A percentile compares a stretch with the other conserved stretches of the same genome.
phyloP scores from a whole-genome alignment of 2,797 vertebrate genomes.

The Choloepus didactylus region DNA sequence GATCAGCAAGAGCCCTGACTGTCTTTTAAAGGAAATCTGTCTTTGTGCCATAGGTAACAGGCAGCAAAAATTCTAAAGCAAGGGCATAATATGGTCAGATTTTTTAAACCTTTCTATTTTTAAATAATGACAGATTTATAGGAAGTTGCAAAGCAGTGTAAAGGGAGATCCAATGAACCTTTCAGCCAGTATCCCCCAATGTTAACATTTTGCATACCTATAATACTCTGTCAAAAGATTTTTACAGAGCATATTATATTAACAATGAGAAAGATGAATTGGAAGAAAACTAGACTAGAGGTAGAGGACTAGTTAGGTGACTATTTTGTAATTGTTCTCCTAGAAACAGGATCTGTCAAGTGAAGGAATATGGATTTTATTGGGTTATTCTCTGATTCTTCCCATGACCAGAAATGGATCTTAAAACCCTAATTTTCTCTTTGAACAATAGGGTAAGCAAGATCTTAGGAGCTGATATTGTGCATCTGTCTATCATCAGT shows the following conservation, averaged over 20 bases:
- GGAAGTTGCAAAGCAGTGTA: neutral
- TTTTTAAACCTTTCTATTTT: neutral
- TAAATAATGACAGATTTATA: neutral
- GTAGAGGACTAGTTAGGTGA: neutral
- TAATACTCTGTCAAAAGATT: neutral
- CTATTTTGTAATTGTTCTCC: neutral
- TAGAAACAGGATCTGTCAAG: neutral
- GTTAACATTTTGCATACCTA: neutral
- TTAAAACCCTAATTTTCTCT: neutral
- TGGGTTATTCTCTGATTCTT: neutral
- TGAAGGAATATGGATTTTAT: neutral
- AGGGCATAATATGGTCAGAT: neutral
- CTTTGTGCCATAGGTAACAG: neutral
- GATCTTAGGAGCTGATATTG: neutral
- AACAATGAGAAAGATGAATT: neutral
- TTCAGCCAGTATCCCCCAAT: neutral
- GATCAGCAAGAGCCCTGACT: neutral
- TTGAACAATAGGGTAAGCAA: neutral
- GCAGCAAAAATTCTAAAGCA: neutral
- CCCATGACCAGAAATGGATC: neutral
- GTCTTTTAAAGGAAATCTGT: neutral
- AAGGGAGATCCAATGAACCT: neutral
- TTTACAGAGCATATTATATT: neutral
- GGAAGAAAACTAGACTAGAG: neutral
- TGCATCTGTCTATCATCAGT: neutral